These are phyloP conservation scores for Tipula confusa DNA, from an alignment of 2,888 invertebrate genomes.

Conservation along the genomic window DNA sequence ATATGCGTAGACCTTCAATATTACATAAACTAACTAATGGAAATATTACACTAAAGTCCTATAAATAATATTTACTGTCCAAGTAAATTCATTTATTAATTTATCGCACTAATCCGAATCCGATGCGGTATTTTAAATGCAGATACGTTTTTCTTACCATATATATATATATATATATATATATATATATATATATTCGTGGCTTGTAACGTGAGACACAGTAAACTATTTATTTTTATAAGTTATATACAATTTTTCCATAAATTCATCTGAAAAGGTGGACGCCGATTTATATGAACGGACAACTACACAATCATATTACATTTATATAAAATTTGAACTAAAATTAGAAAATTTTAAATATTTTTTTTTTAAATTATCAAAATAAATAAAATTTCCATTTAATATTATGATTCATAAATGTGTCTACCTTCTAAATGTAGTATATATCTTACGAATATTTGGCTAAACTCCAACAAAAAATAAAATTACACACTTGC, in stretches of 20 bases:
- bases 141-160: too few species aligned
- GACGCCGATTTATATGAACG: neutral
- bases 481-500: neutral
- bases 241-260: neutral
- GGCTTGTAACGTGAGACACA: neutral
- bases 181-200: too few species aligned
- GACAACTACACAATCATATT: neutral
- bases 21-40: too few species aligned
- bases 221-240: neutral
- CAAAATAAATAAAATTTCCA: neutral
- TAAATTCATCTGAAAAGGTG: neutral
- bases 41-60: too few species aligned
- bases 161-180: too few species aligned
- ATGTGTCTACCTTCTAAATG: neutral
- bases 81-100: too few species aligned
- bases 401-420: neutral
- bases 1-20: too few species aligned
- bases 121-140: too few species aligned
- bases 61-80: too few species aligned
- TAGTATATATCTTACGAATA: neutral
- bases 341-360: neutral
- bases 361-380: neutral
- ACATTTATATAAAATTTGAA: neutral
- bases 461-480: neutral
- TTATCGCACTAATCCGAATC: too few species aligned